phyloP scores from a whole-genome alignment of 2,797 vertebrate species.

The Myoxocephalus aenaeus region DNA sequence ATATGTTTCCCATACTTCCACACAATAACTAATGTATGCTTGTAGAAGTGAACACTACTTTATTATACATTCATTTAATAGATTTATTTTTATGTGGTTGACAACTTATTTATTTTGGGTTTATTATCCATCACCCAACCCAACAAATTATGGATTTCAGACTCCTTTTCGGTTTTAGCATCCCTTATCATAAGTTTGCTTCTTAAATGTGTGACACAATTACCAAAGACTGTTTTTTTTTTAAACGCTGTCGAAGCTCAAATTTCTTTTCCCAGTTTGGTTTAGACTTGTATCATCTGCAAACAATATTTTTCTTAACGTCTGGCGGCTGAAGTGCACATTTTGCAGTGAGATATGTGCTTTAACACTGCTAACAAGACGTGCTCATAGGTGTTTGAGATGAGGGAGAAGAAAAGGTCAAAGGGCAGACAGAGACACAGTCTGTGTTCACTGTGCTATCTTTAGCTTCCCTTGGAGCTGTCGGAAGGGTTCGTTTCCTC shows the following conservation, averaged over 20 bases:
- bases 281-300: neutral
- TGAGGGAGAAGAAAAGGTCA: conserved; percentile 25
- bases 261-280: neutral
- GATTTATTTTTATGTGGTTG: neutral
- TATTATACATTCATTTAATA: neutral
- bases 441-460: conserved; percentile 32
- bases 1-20: neutral
- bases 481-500: conserved; percentile 47
- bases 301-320: neutral
- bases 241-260: neutral
- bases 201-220: neutral
- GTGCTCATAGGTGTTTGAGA: neutral
- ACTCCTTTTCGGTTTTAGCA: neutral
- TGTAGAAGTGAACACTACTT: neutral
- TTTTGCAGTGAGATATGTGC: neutral
- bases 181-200: neutral
- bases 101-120: too few relatives aligned
- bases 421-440: conserved; percentile 9
- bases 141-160: neutral
- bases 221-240: neutral
- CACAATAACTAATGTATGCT: neutral
- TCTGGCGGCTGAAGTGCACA: neutral
- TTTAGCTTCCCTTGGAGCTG: conserved; percentile 37
- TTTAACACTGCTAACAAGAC: neutral
- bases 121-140: neutral